Evolutionary conservation across 2,888 invertebrate species (phyloP).

Genomic region (Mythimna lalbum): DNA sequence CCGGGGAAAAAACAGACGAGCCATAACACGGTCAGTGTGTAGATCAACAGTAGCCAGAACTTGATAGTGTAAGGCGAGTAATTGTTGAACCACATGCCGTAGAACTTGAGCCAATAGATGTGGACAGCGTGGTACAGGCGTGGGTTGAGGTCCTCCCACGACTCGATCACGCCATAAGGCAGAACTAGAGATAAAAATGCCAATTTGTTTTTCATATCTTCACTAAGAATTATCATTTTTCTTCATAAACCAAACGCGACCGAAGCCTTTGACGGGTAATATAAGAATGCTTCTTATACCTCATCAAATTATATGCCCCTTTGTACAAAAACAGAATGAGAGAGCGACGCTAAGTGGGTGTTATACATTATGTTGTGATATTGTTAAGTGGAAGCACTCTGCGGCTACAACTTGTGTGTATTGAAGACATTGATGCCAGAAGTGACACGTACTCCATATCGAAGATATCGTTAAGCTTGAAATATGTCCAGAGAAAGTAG

Average conservation of each 20-base stretch:
- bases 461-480: slow-evolving; percentile 23
- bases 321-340: slow-evolving; percentile 72
- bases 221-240: slow-evolving; percentile 73
- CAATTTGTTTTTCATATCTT: slow-evolving; percentile 75
- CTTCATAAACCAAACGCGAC: slow-evolving; percentile 61
- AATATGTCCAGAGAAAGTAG: slow-evolving; percentile 15
- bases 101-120: slow-evolving; percentile 88
- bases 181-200: slow-evolving; percentile 72
- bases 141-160: slow-evolving; percentile 85
- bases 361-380: slow-evolving; percentile 79
- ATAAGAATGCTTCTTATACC: slow-evolving; percentile 76
- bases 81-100: slow-evolving; percentile 87
- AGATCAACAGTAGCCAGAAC: slow-evolving; percentile 83
- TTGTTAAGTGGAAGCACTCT: slow-evolving; percentile 78
- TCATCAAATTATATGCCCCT: slow-evolving; percentile 74
- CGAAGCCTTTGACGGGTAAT: slow-evolving; percentile 73
- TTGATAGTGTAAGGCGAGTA: slow-evolving; percentile 72
- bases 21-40: slow-evolving; percentile 81
- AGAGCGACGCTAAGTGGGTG: slow-evolving; percentile 77
- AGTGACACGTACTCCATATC: slow-evolving; percentile 15
- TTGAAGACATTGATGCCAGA: slow-evolving; percentile 21
- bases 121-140: slow-evolving; percentile 85
- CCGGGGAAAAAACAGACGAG: slow-evolving; percentile 88
- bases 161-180: slow-evolving; percentile 82
- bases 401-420: slow-evolving; percentile 24